These are phyloP conservation scores for Gari tellinella DNA, from an alignment of 2,888 invertebrate genomes.

Conservation along the genomic window DNA sequence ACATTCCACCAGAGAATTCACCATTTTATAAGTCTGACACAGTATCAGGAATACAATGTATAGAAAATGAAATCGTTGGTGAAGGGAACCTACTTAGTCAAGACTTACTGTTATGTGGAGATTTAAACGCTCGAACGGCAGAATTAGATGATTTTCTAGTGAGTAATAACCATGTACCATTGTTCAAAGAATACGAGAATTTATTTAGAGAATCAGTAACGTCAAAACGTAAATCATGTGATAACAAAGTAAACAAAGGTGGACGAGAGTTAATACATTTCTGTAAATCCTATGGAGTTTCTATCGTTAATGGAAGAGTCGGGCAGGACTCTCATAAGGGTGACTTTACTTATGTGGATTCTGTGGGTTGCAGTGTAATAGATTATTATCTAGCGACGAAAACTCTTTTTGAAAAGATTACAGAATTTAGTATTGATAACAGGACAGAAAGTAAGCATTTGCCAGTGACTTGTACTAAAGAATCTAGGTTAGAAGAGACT, in stretches of 20 bases:
- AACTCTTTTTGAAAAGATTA: not conserved
- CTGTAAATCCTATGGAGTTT: constrained; percentile 1
- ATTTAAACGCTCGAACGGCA: constrained; percentile 3
- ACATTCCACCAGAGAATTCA: no score
- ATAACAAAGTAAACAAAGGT: not conserved
- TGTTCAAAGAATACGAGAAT: not conserved
- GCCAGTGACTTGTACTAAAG: no score
- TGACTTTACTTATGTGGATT: not conserved
- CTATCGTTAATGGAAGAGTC: constrained; percentile 1
- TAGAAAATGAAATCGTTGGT: no score
- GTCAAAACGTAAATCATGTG: not conserved
- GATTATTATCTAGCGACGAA: constrained; percentile 3
- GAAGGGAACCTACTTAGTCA: no score
- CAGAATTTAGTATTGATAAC: not conserved
- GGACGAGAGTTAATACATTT: not conserved
- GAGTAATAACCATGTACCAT: not conserved
- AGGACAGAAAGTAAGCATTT: not conserved
- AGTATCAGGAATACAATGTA: no score
- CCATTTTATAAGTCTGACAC: no score
- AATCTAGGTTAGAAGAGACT: no score
- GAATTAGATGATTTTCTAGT: not conserved
- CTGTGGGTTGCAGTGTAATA: constrained; percentile 7
- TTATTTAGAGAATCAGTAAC: not conserved
- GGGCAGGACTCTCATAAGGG: not conserved
- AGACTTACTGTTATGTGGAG: not conserved